phyloP scores from a whole-genome alignment of 1,140 invertebrate species.

The Globodera ellingtonae region DNA sequence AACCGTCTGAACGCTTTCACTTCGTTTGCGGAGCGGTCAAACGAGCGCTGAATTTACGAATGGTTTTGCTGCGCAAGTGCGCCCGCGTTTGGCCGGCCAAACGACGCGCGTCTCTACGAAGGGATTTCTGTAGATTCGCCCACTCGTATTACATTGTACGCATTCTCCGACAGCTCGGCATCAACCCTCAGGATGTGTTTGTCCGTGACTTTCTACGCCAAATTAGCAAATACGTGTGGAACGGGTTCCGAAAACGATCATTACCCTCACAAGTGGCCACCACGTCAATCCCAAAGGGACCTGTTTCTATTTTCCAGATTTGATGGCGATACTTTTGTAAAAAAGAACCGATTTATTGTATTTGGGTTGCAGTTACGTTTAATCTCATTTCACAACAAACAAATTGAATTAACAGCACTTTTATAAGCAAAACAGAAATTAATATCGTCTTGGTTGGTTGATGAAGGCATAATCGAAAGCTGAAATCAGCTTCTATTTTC shows the following conservation, averaged over 20 bases:
- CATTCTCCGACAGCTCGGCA: slow-evolving; percentile 22
- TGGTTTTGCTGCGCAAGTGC: background rate
- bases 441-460: no score
- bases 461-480: background rate
- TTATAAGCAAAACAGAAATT: no score
- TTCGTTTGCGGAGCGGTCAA: slow-evolving; percentile 31
- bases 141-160: slow-evolving; percentile 27
- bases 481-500: background rate
- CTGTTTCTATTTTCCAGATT: slow-evolving; percentile 1
- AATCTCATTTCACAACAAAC: no score
- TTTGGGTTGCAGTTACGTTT: no score
- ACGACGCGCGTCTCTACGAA: slow-evolving; percentile 21
- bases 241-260: slow-evolving; percentile 29
- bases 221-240: slow-evolving; percentile 31
- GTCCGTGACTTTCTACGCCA: slow-evolving; percentile 27
- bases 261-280: background rate
- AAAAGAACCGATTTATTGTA: background rate
- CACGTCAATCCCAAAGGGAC: background rate
- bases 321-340: background rate
- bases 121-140: slow-evolving; percentile 36
- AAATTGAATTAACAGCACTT: no score
- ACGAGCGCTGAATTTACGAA: slow-evolving; percentile 32
- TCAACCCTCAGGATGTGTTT: slow-evolving; percentile 14
- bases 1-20: slow-evolving; percentile 12
- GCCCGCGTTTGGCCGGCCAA: slow-evolving; percentile 32